Evolutionary conservation across 1,140 invertebrate species (phyloP), one percentile per base, ranked within the genome.

Genomic region (Heliconius nattereri): DNA sequence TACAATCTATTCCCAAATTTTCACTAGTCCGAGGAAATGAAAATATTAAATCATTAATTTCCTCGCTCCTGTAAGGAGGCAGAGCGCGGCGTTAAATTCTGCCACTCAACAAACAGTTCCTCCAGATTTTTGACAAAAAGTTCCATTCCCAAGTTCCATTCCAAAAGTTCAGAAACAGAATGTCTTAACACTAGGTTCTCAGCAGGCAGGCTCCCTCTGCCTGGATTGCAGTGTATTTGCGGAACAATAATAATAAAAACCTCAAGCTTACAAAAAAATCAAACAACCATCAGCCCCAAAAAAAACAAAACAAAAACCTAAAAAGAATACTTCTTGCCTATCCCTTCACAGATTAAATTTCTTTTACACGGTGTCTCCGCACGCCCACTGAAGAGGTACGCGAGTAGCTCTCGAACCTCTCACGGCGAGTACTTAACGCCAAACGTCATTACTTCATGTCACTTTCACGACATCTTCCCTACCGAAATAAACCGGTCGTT

Each of bases 361-460:
- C 86, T 81, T 81, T 82, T 76, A 78, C 81, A 85, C 83, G 49
- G 78, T 60, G 9, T 23, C 54, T 57, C 75, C 80, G 84, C 19
- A 52, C 49, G 20, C 49, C 49, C 78, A 87, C 84, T 83, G 73
- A 78, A 82, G 81, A 78, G 81, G 79, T 70, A 77, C 54, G 77
- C 71, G 60, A 89, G 85, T 72, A 75, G 57, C 78, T 49, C 89
- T 90, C 81, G 85, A 85, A 85, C 74, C 81, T 83, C 80, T 73
- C 29, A 75, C 57, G 73, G 73, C 78, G 79, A 78, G 82, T 81
- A 71, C 82, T 83, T 83, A 83, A 72, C 76, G 76, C 76, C 79
- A 81, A 80, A 90, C 78, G 84, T 86, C 85, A 90, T 90, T 88
- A 89, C 85, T 88, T 84, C 82, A 84, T 75, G 85, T 88, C 88